Percentiles rank a stretch among this genome's conserved stretches.
Conservation (phyloP, 2,888 invertebrate species). For the Sarcophaga caerulescens region DNA sequence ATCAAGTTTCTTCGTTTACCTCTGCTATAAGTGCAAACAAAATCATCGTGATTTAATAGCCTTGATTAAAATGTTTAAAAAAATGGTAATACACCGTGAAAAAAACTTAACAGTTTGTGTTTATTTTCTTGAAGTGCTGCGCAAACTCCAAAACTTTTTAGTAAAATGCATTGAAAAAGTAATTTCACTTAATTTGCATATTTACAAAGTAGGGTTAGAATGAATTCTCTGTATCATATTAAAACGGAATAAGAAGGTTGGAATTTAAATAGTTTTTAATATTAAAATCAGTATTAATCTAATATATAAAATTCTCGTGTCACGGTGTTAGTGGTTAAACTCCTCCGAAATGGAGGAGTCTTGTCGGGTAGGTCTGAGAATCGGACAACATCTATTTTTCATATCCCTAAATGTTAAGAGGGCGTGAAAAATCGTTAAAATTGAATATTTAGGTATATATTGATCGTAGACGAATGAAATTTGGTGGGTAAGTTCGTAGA, state of each 20-base stretch:
- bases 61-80: neutral
- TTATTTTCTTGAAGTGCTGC: neutral
- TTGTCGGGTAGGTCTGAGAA: no score
- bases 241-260: neutral
- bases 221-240: neutral
- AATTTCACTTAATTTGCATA: neutral
- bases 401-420: no score
- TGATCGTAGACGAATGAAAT: no score
- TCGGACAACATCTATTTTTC: no score
- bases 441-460: no score
- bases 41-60: conserved; percentile 17
- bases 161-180: neutral
- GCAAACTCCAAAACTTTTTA: conserved; percentile 23
- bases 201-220: neutral
- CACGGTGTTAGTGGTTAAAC: no score
- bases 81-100: neutral
- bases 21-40: neutral
- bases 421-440: no score
- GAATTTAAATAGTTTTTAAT: no score
- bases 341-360: no score
- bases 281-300: no score
- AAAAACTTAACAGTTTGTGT: neutral
- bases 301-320: no score
- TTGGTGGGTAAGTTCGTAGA: no score
- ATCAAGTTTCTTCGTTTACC: neutral